These are phyloP conservation scores for Nephila pilipes DNA, from an alignment of 1,140 invertebrate genomes.

Conservation along the genomic window DNA sequence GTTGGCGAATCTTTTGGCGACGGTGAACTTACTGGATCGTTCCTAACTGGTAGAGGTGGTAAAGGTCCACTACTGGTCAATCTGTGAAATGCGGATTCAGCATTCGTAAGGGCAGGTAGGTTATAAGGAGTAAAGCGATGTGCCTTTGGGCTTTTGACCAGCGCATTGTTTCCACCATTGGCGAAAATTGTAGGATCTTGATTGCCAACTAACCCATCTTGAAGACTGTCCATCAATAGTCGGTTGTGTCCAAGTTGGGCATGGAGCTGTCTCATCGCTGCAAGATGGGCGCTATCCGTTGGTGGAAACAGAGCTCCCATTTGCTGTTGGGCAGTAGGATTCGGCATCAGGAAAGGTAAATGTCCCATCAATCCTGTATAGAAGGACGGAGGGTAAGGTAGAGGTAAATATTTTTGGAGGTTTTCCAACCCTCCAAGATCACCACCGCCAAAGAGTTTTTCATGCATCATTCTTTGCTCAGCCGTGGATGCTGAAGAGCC, in stretches of 20 bases:
- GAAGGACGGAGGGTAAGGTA: constrained; percentile 75
- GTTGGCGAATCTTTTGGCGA: constrained; percentile 68
- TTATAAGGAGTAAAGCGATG: constrained; percentile 66
- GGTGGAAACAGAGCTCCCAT: constrained; percentile 43
- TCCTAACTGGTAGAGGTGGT: constrained; percentile 14
- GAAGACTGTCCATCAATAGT: constrained; percentile 62
- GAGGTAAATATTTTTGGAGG: constrained; percentile 71
- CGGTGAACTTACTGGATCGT: background rate
- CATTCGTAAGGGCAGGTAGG: constrained; percentile 32
- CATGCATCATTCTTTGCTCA: constrained; percentile 46
- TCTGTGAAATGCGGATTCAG: constrained; percentile 66
- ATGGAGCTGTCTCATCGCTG: constrained; percentile 73
- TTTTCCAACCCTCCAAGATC: constrained; percentile 45
- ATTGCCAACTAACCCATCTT: constrained; percentile 14
- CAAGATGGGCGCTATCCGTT: constrained; percentile 53
- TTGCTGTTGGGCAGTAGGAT: constrained; percentile 12
- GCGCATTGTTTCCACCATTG: constrained; percentile 7
- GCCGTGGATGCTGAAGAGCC: constrained; percentile 51
- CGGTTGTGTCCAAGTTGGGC: constrained; percentile 66
- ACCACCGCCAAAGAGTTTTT: constrained; percentile 56
- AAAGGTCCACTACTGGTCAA: constrained; percentile 30
- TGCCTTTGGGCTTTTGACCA: constrained; percentile 63
- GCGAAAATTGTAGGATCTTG: constrained; percentile 17
- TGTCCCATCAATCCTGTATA: constrained; percentile 71
- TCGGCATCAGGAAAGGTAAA: constrained; percentile 64